These are phyloP conservation scores for Acronicta psi DNA, from an alignment of 2,888 invertebrate genomes.

Conservation along the genomic window DNA sequence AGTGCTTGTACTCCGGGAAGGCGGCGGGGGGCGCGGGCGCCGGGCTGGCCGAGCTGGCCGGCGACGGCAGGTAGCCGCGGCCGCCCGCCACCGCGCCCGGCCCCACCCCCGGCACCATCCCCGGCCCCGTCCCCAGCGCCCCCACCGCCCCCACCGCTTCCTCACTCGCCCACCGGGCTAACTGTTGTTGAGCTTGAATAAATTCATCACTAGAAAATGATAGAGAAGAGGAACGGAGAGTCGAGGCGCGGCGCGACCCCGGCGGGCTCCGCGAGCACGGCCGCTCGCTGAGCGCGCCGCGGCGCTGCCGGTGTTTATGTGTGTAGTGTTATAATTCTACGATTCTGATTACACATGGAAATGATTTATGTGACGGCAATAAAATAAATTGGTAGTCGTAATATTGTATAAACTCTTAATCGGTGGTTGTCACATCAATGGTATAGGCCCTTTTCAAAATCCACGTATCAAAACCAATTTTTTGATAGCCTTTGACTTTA, in stretches of 20 bases:
- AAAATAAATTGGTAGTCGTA: neutral
- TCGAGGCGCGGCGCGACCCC: slow-evolving; percentile 71
- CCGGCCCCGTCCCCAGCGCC: slow-evolving; percentile 67
- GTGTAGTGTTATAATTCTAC: slow-evolving; percentile 16
- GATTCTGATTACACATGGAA: slow-evolving; percentile 15
- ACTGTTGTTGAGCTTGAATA: slow-evolving; percentile 99
- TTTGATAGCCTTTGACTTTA: slow-evolving; percentile 5
- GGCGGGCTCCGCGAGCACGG: slow-evolving; percentile 25
- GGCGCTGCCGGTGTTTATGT: slow-evolving; percentile 18
- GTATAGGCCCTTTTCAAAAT: no score
- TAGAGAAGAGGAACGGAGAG: slow-evolving; percentile 93
- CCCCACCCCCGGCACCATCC: slow-evolving; percentile 45
- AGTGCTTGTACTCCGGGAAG: slow-evolving; percentile 69
- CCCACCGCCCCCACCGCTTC: slow-evolving; percentile 89
- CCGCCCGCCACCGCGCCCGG: slow-evolving; percentile 64
- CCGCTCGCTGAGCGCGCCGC: slow-evolving; percentile 17
- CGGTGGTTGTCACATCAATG: no score
- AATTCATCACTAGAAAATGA: slow-evolving; percentile 98
- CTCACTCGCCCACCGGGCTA: slow-evolving; percentile 98
- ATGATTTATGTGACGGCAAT: slow-evolving; percentile 10
- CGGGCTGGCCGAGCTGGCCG: slow-evolving; percentile 84
- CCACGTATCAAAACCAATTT: no score
- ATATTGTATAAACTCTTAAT: no score
- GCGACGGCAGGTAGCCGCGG: slow-evolving; percentile 82
- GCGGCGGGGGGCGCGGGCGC: slow-evolving; percentile 84